Conservation (phyloP, 2,113 vertebrate species). For the Aythya baeri region DNA sequence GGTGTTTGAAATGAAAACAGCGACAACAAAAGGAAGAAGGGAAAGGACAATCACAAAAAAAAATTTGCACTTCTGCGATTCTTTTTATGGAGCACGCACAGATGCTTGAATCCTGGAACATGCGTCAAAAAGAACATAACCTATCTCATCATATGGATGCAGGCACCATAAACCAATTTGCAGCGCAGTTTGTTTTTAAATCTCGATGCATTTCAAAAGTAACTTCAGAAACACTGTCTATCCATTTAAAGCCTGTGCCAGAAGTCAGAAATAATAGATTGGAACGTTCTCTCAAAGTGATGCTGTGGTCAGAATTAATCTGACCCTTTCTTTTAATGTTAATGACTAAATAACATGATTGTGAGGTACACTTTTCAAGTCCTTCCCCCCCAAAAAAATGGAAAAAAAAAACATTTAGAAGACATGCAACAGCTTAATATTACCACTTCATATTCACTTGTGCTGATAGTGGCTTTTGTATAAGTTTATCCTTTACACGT, state of each 20-base stretch:
- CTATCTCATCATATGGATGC: not conserved
- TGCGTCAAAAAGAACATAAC: not conserved
- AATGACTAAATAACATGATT: not conserved
- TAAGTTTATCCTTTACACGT: not conserved
- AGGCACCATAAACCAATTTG: not conserved
- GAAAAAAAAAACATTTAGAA: not conserved
- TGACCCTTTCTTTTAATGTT: not conserved
- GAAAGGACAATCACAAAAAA: not conserved
- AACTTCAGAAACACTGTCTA: not conserved
- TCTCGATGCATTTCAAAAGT: not conserved
- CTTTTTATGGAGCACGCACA: not conserved
- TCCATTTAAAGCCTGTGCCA: accelerated
- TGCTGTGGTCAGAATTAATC: not conserved
- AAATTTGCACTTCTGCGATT: not conserved
- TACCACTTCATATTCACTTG: not conserved
- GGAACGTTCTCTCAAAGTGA: not conserved
- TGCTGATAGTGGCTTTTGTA: not conserved
- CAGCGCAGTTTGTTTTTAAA: not conserved
- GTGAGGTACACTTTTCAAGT: not conserved
- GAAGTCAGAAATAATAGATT: not conserved
- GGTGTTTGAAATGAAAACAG: not conserved
- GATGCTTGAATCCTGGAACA: not conserved
- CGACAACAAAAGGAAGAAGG: not conserved
- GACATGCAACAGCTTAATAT: not conserved
- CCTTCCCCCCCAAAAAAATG: slow-evolving; percentile 16